Evolutionary conservation across 2,888 invertebrate species (phyloP), one percentile per base, ranked within the genome.

Genomic region (Pseudococcus jackbeardsleyi): DNA sequence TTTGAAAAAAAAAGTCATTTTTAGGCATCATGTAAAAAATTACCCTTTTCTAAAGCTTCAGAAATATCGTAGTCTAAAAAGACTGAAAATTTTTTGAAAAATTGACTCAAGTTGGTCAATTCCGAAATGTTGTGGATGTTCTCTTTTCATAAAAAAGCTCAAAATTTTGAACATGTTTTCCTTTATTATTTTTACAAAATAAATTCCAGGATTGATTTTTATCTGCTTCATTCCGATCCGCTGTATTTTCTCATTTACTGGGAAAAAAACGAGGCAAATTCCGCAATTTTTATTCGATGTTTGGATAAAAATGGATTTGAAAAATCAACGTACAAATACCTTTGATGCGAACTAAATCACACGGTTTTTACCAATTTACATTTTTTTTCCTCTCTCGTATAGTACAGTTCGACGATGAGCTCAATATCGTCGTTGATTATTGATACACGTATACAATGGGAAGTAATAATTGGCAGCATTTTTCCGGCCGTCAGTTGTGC

Each of bases 231-330:
- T 33, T 33, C 26, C 26, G 26, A 33, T 33, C 26, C 3, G 26
- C 26, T 33, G 26, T 33, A 33, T 33, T 33, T 33, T 33, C 26
- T 2, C 26, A 33, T 33, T 33, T 33, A 33, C 26, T 33, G 54
- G 17, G 2, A 11, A 17, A 54, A 54, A 54, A 54, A 19, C n/a
- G 19, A 59, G 0, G 19, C 12, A 59, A 59, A 59, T 59, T 59
- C 5, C 9, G 7, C 5, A 59, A 19, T 59, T 59, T 59, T 59
- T 59, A 59, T n/a, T 19, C 59, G 19, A 11, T 59, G 59, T 59
- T 59, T 59, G 59, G 59, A 59, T 59, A 19, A 59, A 59, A 59
- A 59, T 59, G 19, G 59, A 59, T 59, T 59, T 59, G 59, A 59
- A 59, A 54, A 59, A 59, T 59, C 59, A 59, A 59, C 19, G 59